Evolutionary conservation across 2,113 vertebrate species (phyloP).

Genomic region (Apteryx mantelli): DNA sequence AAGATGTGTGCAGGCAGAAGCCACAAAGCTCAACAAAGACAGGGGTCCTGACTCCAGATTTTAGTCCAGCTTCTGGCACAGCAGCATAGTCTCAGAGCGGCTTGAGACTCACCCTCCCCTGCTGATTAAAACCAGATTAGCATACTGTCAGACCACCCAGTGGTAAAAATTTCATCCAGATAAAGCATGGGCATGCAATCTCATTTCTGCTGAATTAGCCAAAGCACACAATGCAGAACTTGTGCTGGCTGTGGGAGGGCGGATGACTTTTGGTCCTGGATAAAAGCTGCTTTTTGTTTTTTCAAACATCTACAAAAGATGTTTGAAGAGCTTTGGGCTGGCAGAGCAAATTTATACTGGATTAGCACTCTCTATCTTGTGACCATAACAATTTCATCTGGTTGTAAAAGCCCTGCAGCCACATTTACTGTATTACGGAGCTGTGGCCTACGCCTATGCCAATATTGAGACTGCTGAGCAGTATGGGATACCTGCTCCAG

Average conservation of each 20-base stretch:
- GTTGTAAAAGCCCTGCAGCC: not conserved
- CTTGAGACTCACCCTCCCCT: not conserved
- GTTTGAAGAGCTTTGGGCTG: not conserved
- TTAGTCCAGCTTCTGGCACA: not conserved
- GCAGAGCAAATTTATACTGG: not conserved
- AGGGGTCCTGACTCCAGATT: not conserved
- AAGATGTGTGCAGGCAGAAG: not conserved
- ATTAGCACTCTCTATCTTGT: slow-evolving; percentile 1
- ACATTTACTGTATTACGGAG: not conserved
- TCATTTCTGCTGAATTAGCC: slow-evolving; percentile 14
- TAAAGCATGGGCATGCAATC: not conserved
- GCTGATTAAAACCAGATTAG: not conserved
- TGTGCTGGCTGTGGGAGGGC: not conserved
- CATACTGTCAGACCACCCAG: not conserved
- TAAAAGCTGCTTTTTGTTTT: slow-evolving; percentile 22
- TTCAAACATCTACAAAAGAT: not conserved
- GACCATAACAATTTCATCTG: not conserved
- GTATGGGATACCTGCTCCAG: not conserved
- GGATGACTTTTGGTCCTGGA: not conserved
- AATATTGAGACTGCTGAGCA: not conserved
- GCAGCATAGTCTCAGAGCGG: not conserved
- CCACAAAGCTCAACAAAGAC: not conserved
- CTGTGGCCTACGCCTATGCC: not conserved
- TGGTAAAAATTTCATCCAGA: not conserved
- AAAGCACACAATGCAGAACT: not conserved